These are phyloP conservation scores for Astropecten irregularis DNA, from an alignment of 53 echinoderm and acorn worm genomes.

Conservation along the genomic window DNA sequence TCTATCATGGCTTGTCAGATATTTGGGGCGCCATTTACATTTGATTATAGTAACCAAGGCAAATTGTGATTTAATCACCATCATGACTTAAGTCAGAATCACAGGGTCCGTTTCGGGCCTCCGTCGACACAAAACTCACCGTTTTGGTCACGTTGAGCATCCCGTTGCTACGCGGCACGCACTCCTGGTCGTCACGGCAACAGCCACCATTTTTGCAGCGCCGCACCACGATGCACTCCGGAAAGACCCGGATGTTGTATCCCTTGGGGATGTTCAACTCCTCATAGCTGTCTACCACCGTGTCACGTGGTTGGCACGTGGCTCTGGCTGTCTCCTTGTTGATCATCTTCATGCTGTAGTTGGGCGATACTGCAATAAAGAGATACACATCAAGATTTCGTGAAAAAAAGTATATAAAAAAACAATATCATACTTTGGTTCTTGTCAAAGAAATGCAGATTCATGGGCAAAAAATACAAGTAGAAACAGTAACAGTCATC, in stretches of 20 bases:
- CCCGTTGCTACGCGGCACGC: conserved; percentile 53
- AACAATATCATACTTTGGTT: not conserved
- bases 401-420: not conserved
- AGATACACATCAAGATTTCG: too few relatives aligned
- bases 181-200: conserved; percentile 86
- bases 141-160: conserved; percentile 59
- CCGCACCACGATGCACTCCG: conserved; percentile 79
- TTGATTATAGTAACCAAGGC: too few relatives aligned
- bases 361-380: not conserved
- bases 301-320: conserved; percentile 85
- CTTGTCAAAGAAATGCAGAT: too few relatives aligned
- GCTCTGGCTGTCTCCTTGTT: conserved; percentile 64
- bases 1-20: too few relatives aligned
- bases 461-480: too few relatives aligned
- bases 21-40: too few relatives aligned
- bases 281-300: conserved; percentile 79
- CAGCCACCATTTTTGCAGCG: conserved; percentile 90
- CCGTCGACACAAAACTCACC: conserved; percentile 72
- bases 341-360: conserved; percentile 42
- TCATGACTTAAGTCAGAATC: too few relatives aligned
- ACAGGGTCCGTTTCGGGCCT: too few relatives aligned
- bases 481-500: too few relatives aligned
- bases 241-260: conserved; percentile 61
- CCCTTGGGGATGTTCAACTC: conserved; percentile 81
- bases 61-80: too few relatives aligned